Percentiles rank a stretch among this genome's conserved stretches.
phyloP scores from a whole-genome alignment of 2,113 vertebrate species.

The Alligator mississippiensis region DNA sequence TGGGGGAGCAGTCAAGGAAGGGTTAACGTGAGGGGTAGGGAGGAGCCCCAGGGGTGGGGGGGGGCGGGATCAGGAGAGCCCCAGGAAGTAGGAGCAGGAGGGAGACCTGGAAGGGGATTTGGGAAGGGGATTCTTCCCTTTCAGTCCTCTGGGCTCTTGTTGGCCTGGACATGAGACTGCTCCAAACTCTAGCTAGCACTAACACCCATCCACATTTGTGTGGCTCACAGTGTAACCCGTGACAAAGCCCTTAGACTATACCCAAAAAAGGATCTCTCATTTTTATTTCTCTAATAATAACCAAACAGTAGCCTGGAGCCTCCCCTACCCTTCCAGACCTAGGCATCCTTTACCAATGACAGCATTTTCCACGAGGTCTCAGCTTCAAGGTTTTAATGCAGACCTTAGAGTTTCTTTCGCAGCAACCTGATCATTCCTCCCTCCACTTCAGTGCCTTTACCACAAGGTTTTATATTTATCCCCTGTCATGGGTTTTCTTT shows the following conservation, averaged over 20 bases:
- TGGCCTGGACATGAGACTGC: no score
- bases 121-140: no score
- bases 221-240: no score
- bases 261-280: background rate
- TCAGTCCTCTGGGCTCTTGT: no score
- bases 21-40: no score
- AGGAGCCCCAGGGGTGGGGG: no score
- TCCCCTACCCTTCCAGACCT: background rate
- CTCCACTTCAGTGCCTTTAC: slow-evolving; percentile 44
- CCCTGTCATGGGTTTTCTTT: slow-evolving; percentile 50
- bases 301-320: background rate
- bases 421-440: background rate
- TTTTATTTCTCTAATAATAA: background rate
- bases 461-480: slow-evolving; percentile 58
- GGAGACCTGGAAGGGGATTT: no score
- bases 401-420: slow-evolving; percentile 10
- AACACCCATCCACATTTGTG: no score
- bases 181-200: no score
- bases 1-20: no score
- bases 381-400: slow-evolving; percentile 17
- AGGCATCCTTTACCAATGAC: background rate
- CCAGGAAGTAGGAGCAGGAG: no score
- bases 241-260: background rate
- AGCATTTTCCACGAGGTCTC: background rate
- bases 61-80: no score